Evolutionary conservation across 2,113 vertebrate species (phyloP), one percentile per base, ranked within the genome.

Genomic region (Cheirogaleus medius): DNA sequence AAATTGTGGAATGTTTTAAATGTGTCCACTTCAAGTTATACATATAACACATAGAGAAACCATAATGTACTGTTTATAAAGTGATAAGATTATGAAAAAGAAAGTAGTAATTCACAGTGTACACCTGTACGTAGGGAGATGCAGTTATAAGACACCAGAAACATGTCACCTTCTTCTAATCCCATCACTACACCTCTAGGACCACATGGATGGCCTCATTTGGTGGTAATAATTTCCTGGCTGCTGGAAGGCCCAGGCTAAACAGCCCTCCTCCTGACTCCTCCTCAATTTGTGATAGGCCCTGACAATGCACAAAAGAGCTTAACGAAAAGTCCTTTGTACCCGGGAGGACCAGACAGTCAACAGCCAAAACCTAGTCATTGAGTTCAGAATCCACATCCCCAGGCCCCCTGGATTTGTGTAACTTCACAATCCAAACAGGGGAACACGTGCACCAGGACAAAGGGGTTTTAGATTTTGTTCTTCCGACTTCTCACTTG

Each of bases 31-130:
- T n/a, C 5, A 73, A 90, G 39, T 74, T 71, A 17, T 29, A 4
- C 32, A 25, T 47, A 10, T 4, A 69, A 54, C 34, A 63, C 2
- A 25, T 47, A 88, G 2, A 25, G 42, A 95, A 91, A n/a, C 27
- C 78, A 44, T 88, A 56, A 56, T 34, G 17, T 39, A n/a, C 34
- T 69, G 18, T 90, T 86, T 95, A 77, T 54, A 90, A 89, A 78
- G 88, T 92, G 80, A 80, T 86, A 56, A 60, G 44, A 87, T 77
- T 87, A 71, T 82, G 92, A 66, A 77, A 77, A 96, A 86, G 34
- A 95, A 93, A 71, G 49, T 52, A 42, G 39, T 71, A 18, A 71
- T 89, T 69, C 54, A 49, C 54, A 52, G 78, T 52, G 78, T 44
- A 49, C 77, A 77, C 49, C 49, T 86, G 6, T 8, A 32, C 6